Percentiles rank a stretch among this genome's conserved stretches.
phyloP scores from a whole-genome alignment of 1,140 invertebrate species.

The Cotesia vestalis region DNA sequence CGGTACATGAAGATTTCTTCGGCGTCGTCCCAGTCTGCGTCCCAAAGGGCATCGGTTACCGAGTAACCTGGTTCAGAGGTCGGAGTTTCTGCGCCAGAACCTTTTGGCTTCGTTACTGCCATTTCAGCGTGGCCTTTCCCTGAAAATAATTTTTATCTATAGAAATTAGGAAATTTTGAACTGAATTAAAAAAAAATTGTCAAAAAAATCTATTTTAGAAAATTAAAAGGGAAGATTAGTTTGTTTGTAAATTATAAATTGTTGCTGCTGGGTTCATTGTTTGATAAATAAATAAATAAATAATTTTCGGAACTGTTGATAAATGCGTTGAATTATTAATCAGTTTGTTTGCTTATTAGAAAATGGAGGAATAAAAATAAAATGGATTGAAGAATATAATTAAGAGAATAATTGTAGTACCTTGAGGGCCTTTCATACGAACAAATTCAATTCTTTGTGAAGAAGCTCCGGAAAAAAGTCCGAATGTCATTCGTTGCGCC shows the following conservation, averaged over 20 bases:
- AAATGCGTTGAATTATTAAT: too few relatives aligned
- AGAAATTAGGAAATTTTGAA: neutral
- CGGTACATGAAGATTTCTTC: conserved; percentile 85
- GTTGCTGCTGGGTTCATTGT: too few relatives aligned
- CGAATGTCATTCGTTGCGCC: conserved; percentile 95
- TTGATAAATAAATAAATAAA: too few relatives aligned
- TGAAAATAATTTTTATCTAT: conserved; percentile 25
- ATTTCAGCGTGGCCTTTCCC: conserved; percentile 97
- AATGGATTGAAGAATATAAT: neutral
- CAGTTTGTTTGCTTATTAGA: too few relatives aligned
- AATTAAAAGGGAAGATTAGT: neutral
- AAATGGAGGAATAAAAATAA: too few relatives aligned
- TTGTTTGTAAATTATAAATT: neutral
- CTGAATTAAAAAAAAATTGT: too few relatives aligned
- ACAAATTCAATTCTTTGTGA: conserved; percentile 95
- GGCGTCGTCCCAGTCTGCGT: conserved; percentile 86
- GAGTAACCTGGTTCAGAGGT: conserved; percentile 90
- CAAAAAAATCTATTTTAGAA: too few relatives aligned
- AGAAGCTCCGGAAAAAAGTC: conserved; percentile 81
- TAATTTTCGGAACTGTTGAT: too few relatives aligned
- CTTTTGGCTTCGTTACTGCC: conserved; percentile 92
- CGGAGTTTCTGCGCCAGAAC: conserved; percentile 91
- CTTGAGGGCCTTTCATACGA: conserved; percentile 94
- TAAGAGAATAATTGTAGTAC: conserved; percentile 42
- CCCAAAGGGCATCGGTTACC: conserved; percentile 82